A percentile compares a stretch with the other conserved stretches of the same genome.
Conservation (phyloP, 2,888 invertebrate genomes). For the Isotomurus palustris region DNA sequence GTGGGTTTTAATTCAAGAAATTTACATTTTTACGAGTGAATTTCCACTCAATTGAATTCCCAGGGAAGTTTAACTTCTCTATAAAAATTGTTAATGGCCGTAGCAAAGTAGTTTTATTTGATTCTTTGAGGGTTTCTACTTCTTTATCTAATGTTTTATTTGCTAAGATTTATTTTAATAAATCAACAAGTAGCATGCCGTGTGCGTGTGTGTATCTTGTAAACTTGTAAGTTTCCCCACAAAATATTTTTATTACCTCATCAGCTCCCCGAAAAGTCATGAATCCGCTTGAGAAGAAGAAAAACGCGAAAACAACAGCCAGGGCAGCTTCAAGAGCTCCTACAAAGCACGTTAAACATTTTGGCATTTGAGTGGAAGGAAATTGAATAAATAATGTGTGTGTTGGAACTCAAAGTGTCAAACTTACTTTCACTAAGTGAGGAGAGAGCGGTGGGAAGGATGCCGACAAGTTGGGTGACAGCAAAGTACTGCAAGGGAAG, state of each 20-base stretch:
- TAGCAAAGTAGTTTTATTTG: too few species aligned
- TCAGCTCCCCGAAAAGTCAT: constrained; percentile 40
- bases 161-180: too few species aligned
- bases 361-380: neutral
- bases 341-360: constrained; percentile 8
- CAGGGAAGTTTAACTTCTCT: too few species aligned
- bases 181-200: too few species aligned
- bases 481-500: constrained; percentile 24
- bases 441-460: constrained; percentile 23
- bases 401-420: neutral
- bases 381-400: neutral
- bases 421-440: constrained; percentile 22
- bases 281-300: constrained; percentile 42
- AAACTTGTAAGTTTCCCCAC: too few species aligned
- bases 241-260: constrained; percentile 30
- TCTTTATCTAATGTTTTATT: too few species aligned
- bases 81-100: too few species aligned
- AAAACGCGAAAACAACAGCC: constrained; percentile 33
- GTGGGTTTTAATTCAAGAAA: too few species aligned
- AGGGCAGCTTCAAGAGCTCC: constrained; percentile 29
- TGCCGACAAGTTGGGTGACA: constrained; percentile 23
- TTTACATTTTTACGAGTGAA: too few species aligned
- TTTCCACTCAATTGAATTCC: too few species aligned
- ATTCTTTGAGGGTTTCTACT: too few species aligned
- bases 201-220: too few species aligned